Conservation (phyloP, 2,113 vertebrate species). For the Irena cyanogastra region DNA sequence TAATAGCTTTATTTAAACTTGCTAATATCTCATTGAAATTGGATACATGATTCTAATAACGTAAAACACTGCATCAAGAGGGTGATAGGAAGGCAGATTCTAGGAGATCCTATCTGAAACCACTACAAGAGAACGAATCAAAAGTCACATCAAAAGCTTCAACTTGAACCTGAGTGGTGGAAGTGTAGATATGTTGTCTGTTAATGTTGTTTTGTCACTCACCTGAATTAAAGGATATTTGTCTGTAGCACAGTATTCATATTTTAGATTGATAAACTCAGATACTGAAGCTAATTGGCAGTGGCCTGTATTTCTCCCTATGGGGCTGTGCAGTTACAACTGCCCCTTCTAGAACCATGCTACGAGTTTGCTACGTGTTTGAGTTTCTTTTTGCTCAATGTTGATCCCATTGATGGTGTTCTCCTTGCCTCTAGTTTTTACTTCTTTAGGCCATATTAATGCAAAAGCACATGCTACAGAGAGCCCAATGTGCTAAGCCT, state of each 20-base stretch:
- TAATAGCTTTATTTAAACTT: not conserved
- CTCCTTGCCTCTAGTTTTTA: not conserved
- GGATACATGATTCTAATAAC: not conserved
- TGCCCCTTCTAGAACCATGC: not conserved
- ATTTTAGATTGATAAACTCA: not conserved
- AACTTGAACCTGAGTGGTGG: not conserved
- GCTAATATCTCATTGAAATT: not conserved
- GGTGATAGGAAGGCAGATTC: not conserved
- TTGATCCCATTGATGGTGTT: not conserved
- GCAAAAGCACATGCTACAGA: not conserved
- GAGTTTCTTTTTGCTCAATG: not conserved
- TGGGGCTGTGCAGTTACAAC: rapidly evolving
- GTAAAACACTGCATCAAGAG: not conserved
- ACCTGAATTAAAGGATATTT: not conserved
- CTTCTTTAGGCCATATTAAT: not conserved
- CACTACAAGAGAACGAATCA: not conserved
- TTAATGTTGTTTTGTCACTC: not conserved
- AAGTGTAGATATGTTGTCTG: not conserved
- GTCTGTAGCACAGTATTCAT: not conserved
- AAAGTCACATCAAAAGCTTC: not conserved
- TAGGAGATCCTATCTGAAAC: not conserved
- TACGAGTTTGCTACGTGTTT: not conserved
- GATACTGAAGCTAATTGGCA: not conserved
- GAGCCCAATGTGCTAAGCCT: not conserved
- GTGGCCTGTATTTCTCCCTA: not conserved